Conservation (phyloP, 2,113 vertebrate genomes). For the Embiotoca jacksoni region DNA sequence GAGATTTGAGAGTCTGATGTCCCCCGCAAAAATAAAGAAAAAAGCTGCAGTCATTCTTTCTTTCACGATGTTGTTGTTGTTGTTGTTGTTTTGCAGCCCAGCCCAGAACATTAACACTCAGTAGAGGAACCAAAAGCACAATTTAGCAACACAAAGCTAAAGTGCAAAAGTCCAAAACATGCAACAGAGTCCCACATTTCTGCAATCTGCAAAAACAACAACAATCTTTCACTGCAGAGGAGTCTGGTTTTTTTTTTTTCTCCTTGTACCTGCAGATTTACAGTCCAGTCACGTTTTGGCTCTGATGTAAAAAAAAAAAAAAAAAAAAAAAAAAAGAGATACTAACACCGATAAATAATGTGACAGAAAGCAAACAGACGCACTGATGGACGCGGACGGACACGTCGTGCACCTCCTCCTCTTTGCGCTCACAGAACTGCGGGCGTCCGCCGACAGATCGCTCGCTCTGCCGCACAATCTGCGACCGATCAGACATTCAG, state of each 20-base stretch:
- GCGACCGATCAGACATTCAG: slow-evolving; percentile 6
- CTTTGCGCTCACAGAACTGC: slow-evolving; percentile 16
- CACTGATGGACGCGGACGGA: background rate
- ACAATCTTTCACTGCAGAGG: no score
- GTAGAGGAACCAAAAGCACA: background rate
- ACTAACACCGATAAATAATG: background rate
- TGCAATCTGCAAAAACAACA: background rate
- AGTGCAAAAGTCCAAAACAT: background rate
- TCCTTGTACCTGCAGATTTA: background rate
- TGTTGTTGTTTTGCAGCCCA: background rate
- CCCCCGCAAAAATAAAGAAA: background rate
- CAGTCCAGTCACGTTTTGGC: background rate
- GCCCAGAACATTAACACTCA: background rate
- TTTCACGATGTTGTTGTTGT: background rate
- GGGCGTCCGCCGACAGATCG: slow-evolving; percentile 27
- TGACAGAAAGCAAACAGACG: background rate
- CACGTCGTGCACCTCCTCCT: background rate
- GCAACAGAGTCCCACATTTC: background rate
- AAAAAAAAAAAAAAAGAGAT: background rate
- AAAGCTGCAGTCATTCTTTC: background rate
- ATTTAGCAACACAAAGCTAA: background rate
- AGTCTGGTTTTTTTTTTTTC: no score
- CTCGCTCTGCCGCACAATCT: slow-evolving; percentile 39
- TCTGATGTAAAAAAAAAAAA: background rate
- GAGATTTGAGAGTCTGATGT: background rate